phyloP scores from a whole-genome alignment of 2,888 invertebrate species.

The Oeneis ivallda region DNA sequence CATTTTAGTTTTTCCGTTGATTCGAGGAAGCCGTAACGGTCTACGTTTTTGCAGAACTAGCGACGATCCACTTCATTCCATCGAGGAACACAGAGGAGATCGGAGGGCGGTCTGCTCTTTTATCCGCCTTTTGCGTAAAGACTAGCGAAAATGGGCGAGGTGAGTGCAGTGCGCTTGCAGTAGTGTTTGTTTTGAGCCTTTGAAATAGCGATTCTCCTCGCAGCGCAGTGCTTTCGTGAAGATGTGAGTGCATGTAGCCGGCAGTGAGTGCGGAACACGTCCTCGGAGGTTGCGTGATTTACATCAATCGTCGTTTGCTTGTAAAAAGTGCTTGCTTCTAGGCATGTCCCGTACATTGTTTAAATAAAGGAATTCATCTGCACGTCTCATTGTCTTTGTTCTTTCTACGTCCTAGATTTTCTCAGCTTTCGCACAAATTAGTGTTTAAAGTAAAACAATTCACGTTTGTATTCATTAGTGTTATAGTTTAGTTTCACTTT shows the following conservation, averaged over 20 bases:
- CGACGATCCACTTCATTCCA: constrained; percentile 73
- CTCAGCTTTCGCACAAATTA: constrained; percentile 45
- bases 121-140: constrained; percentile 76
- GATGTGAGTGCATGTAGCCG: constrained; percentile 71
- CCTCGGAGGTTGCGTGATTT: constrained; percentile 40
- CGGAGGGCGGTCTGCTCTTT: constrained; percentile 75
- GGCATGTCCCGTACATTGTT: constrained; percentile 45
- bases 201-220: constrained; percentile 55
- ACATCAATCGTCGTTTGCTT: constrained; percentile 46
- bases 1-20: constrained; percentile 77
- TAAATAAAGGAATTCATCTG: constrained; percentile 50
- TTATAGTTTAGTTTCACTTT: constrained; percentile 8
- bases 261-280: constrained; percentile 64
- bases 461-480: constrained; percentile 21
- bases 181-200: constrained; percentile 73
- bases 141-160: constrained; percentile 81
- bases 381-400: constrained; percentile 63
- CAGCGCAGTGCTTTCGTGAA: constrained; percentile 67
- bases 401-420: constrained; percentile 43
- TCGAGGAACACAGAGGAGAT: constrained; percentile 76
- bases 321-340: constrained; percentile 58
- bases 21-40: constrained; percentile 76
- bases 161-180: constrained; percentile 77
- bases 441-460: constrained; percentile 27
- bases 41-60: constrained; percentile 80